These are phyloP conservation scores for Telmatochromis brichardi DNA, from an alignment of 2,113 vertebrate genomes.

Conservation along the genomic window DNA sequence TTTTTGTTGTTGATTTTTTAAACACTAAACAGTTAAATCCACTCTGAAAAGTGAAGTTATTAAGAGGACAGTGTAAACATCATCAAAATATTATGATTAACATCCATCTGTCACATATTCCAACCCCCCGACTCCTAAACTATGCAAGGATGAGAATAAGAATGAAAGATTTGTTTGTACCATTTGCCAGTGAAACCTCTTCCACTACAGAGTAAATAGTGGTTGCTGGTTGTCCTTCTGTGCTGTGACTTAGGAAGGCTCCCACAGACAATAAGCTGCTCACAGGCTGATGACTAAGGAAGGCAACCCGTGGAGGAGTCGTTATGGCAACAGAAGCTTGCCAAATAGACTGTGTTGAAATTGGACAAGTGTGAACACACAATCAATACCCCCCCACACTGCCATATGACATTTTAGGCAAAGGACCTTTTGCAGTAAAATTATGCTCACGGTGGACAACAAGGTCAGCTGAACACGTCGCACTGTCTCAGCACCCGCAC, in stretches of 20 bases:
- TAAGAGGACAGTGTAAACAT: not conserved
- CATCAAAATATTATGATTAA: not conserved
- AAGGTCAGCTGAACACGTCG: not conserved
- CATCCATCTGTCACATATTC: not conserved
- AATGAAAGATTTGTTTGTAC: not conserved
- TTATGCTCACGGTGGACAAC: not conserved
- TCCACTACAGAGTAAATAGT: not conserved
- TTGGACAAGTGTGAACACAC: conserved; percentile 59
- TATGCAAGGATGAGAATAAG: not conserved
- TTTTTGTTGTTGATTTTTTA: not conserved
- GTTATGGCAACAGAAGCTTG: conserved; percentile 69
- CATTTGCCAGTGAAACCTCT: not conserved
- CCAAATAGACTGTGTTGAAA: conserved; percentile 66
- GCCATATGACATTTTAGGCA: conserved; percentile 60
- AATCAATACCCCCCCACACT: conserved; percentile 42
- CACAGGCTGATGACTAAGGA: conserved; percentile 64
- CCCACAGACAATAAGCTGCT: conserved; percentile 52
- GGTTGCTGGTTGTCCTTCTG: conserved; percentile 26
- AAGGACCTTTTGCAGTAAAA: conserved; percentile 28
- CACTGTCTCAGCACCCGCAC: not conserved
- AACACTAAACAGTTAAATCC: not conserved
- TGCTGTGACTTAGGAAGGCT: conserved; percentile 42
- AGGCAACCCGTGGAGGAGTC: conserved; percentile 59
- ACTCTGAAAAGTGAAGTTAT: not conserved
- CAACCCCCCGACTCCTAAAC: not conserved